A percentile compares a stretch with the other conserved stretches of the same genome.
Evolutionary conservation across 2,113 vertebrate species (phyloP).

Genomic region (Passerina amoena): DNA sequence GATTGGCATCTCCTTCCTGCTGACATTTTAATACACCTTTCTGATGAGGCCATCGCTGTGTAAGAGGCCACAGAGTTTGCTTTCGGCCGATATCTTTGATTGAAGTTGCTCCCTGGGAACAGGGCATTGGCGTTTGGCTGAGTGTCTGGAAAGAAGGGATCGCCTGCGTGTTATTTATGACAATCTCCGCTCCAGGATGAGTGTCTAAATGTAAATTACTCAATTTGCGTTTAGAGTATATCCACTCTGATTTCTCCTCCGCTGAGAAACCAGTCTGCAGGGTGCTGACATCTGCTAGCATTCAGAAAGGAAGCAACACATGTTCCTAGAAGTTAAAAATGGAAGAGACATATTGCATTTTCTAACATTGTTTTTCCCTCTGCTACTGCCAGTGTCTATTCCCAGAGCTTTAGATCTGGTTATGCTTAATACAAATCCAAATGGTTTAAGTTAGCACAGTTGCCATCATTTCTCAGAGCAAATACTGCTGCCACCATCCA

Average conservation of each 20-base stretch:
- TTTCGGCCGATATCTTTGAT: slow-evolving; percentile 15
- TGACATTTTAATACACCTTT: slow-evolving; percentile 65
- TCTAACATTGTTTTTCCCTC: slow-evolving; percentile 28
- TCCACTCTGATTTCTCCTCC: slow-evolving; percentile 39
- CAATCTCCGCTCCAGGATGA: slow-evolving; percentile 36
- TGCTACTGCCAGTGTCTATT: neutral
- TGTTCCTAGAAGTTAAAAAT: slow-evolving; percentile 61
- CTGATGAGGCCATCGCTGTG: slow-evolving; percentile 40
- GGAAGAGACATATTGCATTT: slow-evolving; percentile 44
- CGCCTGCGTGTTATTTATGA: slow-evolving; percentile 25
- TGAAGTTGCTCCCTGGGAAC: slow-evolving; percentile 44
- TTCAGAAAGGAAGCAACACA: slow-evolving; percentile 45
- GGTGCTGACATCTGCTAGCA: slow-evolving; percentile 56
- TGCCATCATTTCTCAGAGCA: neutral
- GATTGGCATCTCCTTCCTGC: slow-evolving; percentile 58
- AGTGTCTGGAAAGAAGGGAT: slow-evolving; percentile 31
- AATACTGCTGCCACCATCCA: neutral
- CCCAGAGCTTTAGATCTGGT: neutral
- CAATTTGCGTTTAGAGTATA: slow-evolving; percentile 51
- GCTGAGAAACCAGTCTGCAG: slow-evolving; percentile 44
- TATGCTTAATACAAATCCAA: neutral
- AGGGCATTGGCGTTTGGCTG: neutral
- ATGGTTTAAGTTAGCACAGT: neutral
- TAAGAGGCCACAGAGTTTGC: slow-evolving; percentile 32
- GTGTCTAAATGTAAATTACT: slow-evolving; percentile 63